Evolutionary conservation across 30 jellyfish, hydroid and myxozoan species (phyloP), one percentile per base, ranked within the genome.

Genomic region (Haliclystus octoradiatus): DNA sequence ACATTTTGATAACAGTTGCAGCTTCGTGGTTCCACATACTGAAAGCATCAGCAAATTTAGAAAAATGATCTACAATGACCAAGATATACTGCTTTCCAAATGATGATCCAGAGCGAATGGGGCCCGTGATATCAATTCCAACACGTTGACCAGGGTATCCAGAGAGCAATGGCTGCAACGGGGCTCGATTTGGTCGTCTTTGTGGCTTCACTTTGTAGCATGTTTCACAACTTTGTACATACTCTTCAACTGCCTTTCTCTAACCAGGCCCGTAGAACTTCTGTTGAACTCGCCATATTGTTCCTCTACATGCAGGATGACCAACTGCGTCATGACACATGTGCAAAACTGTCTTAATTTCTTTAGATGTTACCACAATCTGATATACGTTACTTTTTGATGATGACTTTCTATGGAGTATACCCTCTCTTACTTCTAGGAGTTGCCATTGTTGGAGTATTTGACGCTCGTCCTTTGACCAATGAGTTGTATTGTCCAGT

Each of bases 21-120:
- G 87, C 81, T 28, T 65, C 49, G 31, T 71, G 80, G 62, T 72
- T 70, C 47, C 23, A 33, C 52, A 70, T 57, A 50, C 66, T 62
- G 35, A 69, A 78, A 19, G 79, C 85, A 32, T 70, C 93, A 28
- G 76, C 50, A 81, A 68, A 76, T 46, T 68, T 76, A 24, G 88
- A 60, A 31, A 76, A 76, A 51, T 78, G 78, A 63, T 78, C 80
- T 75, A 70, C 68, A 60, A 71, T 72, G 29, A 80, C 93, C 30
- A 80, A 71, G 0, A 80, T 15, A 52, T 80, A 82, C 60, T 71
- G 69, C 47, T 70, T 80, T 33, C 93, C 85, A 2, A 72, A 24
- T 23, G 76, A 27, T 30, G 93, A 65, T 34, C n/a, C 40, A 72
- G 85, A 84, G 19, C 57, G 57, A 28, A 81, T 61, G 70, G 94